Percentiles rank a stretch among this genome's conserved stretches.
Conservation (phyloP, 1,140 invertebrate genomes). For the Alviniconcha marisindica region DNA sequence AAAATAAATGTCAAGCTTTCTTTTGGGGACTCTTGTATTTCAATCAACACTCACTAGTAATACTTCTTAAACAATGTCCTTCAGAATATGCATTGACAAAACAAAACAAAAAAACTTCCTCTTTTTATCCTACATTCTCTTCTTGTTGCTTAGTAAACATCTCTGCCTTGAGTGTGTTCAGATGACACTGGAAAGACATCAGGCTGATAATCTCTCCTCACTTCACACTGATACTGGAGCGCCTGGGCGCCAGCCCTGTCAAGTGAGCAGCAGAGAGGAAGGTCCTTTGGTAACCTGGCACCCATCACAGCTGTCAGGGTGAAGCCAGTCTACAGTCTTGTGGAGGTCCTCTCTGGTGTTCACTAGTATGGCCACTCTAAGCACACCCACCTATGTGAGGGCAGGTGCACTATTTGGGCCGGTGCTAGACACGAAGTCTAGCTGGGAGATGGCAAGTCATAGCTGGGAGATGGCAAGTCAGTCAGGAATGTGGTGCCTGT, state of each 20-base stretch:
- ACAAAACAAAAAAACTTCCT: not conserved
- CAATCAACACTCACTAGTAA: not conserved
- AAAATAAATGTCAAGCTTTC: too few relatives aligned
- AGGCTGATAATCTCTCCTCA: not conserved
- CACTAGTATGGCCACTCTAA: not conserved
- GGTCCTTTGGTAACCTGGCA: not conserved
- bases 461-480: too few relatives aligned
- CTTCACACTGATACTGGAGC: not conserved
- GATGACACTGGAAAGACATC: slow-evolving; percentile 10
- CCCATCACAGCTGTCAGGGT: not conserved
- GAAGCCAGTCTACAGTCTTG: not conserved
- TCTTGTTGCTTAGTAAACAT: too few relatives aligned
- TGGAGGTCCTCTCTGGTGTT: slow-evolving; percentile 3
- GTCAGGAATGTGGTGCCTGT: not conserved
- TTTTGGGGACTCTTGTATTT: too few relatives aligned
- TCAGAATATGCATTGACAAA: not conserved
- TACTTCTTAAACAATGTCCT: not conserved
- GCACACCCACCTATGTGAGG: not conserved
- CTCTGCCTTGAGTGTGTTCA: slow-evolving; percentile 1
- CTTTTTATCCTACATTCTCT: too few relatives aligned
- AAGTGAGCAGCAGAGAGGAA: not conserved
- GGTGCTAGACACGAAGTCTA: too few relatives aligned
- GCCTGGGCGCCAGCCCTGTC: not conserved
- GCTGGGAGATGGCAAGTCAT: not conserved
- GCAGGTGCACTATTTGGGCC: not conserved